Percentiles rank a stretch among this genome's conserved stretches.
Conservation (phyloP, 2,797 vertebrate genomes). For the Sarcoramphus papa region DNA sequence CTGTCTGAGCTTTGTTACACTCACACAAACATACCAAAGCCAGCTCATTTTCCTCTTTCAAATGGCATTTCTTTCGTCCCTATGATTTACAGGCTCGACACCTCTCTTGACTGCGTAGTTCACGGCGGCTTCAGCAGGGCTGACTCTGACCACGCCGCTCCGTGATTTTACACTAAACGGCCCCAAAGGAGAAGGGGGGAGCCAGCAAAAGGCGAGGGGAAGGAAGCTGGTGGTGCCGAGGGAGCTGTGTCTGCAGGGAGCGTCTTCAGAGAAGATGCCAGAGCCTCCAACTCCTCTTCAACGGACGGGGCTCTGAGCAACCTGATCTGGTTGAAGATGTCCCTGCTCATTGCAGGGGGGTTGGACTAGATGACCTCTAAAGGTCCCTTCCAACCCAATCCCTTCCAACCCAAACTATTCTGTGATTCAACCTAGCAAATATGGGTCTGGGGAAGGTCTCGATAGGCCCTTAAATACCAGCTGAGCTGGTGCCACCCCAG, state of each 20-base stretch:
- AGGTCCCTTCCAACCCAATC: not conserved
- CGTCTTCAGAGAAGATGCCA: not conserved
- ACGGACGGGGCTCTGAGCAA: not conserved
- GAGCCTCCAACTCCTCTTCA: not conserved
- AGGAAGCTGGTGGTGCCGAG: not conserved
- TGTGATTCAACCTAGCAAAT: not conserved
- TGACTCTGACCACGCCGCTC: not conserved
- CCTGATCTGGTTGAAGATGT: not conserved
- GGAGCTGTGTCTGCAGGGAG: not conserved
- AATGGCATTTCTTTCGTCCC: not conserved
- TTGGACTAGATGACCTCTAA: not conserved
- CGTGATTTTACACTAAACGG: accelerated
- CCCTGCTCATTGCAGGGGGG: not conserved
- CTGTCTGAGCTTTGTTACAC: not conserved
- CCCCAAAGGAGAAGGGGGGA: not conserved
- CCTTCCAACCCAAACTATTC: not conserved
- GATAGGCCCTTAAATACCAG: not conserved
- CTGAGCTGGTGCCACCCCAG: not conserved
- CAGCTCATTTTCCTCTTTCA: not conserved
- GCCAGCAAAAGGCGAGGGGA: not conserved
- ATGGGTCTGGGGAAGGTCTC: not conserved
- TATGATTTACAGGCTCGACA: not conserved
- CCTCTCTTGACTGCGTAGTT: not conserved
- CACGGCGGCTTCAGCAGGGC: not conserved
- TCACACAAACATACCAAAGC: not conserved